These are phyloP conservation scores for Erythrocercus mccallii DNA, from an alignment of 2,113 vertebrate genomes.

Conservation along the genomic window DNA sequence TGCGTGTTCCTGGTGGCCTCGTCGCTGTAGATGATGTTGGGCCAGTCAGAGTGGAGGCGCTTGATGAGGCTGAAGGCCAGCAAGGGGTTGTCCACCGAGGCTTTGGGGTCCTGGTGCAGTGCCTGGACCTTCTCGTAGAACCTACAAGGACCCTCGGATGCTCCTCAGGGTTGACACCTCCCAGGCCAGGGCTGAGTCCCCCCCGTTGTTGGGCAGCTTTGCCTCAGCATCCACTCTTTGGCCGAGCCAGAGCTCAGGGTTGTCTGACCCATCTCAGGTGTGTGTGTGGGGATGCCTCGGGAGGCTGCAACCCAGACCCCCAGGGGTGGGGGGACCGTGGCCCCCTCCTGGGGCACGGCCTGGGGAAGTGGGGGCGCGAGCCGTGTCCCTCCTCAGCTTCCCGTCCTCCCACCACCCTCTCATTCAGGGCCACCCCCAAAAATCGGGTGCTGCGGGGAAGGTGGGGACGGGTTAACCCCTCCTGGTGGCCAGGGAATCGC, in stretches of 20 bases:
- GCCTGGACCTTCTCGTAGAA: conserved; percentile 85
- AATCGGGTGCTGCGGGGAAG: fast-evolving
- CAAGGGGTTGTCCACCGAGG: conserved; percentile 83
- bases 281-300: neutral
- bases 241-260: neutral
- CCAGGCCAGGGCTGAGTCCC: fast-evolving
- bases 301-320: neutral
- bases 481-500: neutral
- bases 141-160: conserved; percentile 56
- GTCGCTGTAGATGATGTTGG: conserved; percentile 80
- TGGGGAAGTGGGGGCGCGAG: fast-evolving
- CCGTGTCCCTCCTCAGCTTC: fast-evolving
- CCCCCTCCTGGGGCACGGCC: too few species aligned
- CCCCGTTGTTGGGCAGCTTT: fast-evolving
- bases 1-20: conserved; percentile 80
- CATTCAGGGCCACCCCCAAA: neutral
- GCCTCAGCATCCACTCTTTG: fast-evolving
- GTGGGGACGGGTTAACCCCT: neutral
- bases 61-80: conserved; percentile 90
- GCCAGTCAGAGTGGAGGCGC: conserved; percentile 88
- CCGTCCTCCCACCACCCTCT: neutral
- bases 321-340: fast-evolving
- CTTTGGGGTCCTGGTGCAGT: conserved; percentile 72
- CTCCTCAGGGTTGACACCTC: neutral
- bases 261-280: fast-evolving